These are phyloP conservation scores for Agonopterix subpropinquella DNA, from an alignment of 2,888 invertebrate species.

Conservation along the genomic window DNA sequence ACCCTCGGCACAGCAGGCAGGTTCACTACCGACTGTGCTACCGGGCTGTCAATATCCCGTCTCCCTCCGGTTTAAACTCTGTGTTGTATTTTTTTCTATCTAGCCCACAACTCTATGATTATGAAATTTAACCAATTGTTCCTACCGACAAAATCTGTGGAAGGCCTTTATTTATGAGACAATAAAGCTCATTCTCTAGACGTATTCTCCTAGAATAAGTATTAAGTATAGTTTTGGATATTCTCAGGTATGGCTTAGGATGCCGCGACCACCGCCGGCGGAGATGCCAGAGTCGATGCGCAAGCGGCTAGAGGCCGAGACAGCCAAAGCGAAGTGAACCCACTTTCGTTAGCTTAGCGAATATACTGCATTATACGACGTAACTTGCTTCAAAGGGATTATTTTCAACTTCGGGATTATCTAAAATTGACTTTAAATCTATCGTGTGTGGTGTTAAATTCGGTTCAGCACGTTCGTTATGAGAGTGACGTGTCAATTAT, in stretches of 20 bases:
- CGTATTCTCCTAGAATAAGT: background rate
- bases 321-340: slow-evolving; percentile 49
- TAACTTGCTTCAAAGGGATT: slow-evolving; percentile 2
- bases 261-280: slow-evolving; percentile 97
- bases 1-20: too few relatives aligned
- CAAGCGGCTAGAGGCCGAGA: slow-evolving; percentile 77
- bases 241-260: slow-evolving; percentile 77
- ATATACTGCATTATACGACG: slow-evolving; percentile 3
- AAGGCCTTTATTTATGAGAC: slow-evolving; percentile 35
- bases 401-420: slow-evolving; percentile 4
- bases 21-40: too few relatives aligned
- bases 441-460: slow-evolving; percentile 11
- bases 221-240: background rate
- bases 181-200: background rate
- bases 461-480: too few relatives aligned
- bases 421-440: slow-evolving; percentile 17
- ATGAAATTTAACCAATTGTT: slow-evolving; percentile 53
- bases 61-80: too few relatives aligned
- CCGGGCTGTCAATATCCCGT: too few relatives aligned
- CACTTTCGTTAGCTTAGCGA: slow-evolving; percentile 9
- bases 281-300: slow-evolving; percentile 96
- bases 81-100: too few relatives aligned
- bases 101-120: slow-evolving; percentile 37
- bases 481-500: too few relatives aligned
- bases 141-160: slow-evolving; percentile 53